A percentile compares a stretch with the other conserved stretches of the same genome.
Conservation (phyloP, 2,113 vertebrate species). For the Procavia capensis region DNA sequence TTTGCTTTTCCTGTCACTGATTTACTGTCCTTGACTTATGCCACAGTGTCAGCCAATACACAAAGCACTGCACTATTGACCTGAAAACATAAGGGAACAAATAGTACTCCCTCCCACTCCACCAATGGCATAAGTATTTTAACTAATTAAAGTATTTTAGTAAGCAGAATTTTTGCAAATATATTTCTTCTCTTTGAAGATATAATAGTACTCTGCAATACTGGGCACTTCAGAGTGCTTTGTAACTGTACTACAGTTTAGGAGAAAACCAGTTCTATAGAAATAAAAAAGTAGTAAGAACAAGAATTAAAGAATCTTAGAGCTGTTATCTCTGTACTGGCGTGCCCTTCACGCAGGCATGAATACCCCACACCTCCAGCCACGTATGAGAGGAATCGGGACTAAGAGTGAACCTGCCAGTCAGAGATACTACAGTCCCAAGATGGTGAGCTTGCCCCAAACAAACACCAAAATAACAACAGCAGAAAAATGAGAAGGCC, state of each 20-base stretch:
- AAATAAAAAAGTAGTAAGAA: background rate
- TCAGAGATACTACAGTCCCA: background rate
- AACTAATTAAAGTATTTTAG: background rate
- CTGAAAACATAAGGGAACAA: slow-evolving; percentile 71
- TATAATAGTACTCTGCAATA: background rate
- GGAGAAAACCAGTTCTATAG: background rate
- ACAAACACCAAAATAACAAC: background rate
- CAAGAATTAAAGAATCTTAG: background rate
- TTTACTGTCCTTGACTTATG: slow-evolving; percentile 53
- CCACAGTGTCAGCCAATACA: slow-evolving; percentile 1
- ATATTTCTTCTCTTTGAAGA: slow-evolving; percentile 36
- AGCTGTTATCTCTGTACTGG: background rate
- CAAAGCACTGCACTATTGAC: slow-evolving; percentile 73
- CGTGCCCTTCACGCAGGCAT: background rate
- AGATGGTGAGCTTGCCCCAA: background rate
- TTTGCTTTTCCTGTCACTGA: slow-evolving; percentile 67
- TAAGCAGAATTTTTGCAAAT: background rate
- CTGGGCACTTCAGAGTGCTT: background rate
- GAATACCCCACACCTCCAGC: background rate
- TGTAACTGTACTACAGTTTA: background rate
- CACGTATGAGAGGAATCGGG: background rate
- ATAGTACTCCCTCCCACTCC: slow-evolving; percentile 59
- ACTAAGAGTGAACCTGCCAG: background rate
- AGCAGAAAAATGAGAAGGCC: background rate
- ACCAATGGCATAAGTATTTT: slow-evolving; percentile 34